Evolutionary conservation across 2,888 invertebrate species (phyloP).

Genomic region (Petrolisthes cinctipes): DNA sequence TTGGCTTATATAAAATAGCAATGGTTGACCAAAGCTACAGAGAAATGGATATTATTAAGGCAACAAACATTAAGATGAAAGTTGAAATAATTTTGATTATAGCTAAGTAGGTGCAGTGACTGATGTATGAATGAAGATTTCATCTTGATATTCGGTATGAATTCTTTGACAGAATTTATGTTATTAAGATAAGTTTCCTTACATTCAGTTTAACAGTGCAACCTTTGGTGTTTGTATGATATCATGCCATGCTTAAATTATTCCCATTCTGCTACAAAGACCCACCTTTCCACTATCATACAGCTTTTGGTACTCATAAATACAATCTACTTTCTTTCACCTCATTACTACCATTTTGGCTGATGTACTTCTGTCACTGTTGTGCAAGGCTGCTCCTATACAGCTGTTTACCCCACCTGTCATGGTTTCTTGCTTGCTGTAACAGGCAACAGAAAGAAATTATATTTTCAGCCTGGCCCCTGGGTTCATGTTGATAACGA

Average conservation of each 20-base stretch:
- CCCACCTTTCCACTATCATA: background rate
- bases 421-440: conserved; percentile 11
- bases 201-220: no score
- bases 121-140: no score
- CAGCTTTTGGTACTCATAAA: background rate
- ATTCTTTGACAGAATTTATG: no score
- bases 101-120: no score
- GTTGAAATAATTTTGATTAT: no score
- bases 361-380: background rate
- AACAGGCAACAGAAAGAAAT: background rate
- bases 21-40: no score
- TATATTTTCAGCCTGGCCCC: background rate
- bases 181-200: no score
- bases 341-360: background rate
- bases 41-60: no score
- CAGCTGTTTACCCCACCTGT: background rate
- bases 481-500: background rate
- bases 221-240: background rate
- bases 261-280: background rate
- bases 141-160: no score
- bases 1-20: no score
- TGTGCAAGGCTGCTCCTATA: background rate
- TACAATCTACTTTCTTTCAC: background rate
- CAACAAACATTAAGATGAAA: no score
- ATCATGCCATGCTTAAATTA: background rate